Evolutionary conservation across 35 echinoderm and acorn worm species (phyloP), one percentile per base, ranked within the genome.

Genomic region (Holothuria glaberrima): DNA sequence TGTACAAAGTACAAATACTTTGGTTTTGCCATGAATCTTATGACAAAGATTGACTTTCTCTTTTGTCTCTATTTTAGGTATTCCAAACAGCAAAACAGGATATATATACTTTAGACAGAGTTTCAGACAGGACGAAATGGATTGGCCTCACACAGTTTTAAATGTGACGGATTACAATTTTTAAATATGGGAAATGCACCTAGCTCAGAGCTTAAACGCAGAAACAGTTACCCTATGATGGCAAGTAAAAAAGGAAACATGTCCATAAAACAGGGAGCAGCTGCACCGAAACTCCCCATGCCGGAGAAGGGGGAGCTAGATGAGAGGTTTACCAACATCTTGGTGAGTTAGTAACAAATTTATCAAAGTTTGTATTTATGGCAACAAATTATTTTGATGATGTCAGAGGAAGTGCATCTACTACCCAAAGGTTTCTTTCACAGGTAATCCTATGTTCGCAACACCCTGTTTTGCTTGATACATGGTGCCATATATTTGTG

Each of bases 211-310:
- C 9, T 84, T n/a, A 30, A 48, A 35, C 52, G 80, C 5, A 84
- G 80, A 63, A 84, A 84, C 80, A 84, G 80, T 84, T 84, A 84
- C 59, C 80, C 80, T 63, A 84, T 84, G 80, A 84, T 84, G 80
- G 52, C 80, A 59, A 84, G 80, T 36, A 84, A 46, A 56, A 60
- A 36, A 84, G 80, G 80, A 59, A 84, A 28, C 59, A 36, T 54
- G 21, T 84, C 80, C 31, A 41, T 38, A 29, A 84, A 84, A 61
- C 80, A 84, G 80, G 80, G 80, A 63, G 28, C 80, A 22, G 46
- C 48, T 36, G 20, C 80, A 12, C 3, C 22, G 9, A 87, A 87
- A 50, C 61, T 87, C 31, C 85, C 85, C 25, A 87, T 87, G 85
- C 85, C 85, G 50, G 61, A 67, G 19, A 87, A 87, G 50, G 34